phyloP scores from a whole-genome alignment of 2,797 vertebrate genomes.

The Phyllotis vaccarum region DNA sequence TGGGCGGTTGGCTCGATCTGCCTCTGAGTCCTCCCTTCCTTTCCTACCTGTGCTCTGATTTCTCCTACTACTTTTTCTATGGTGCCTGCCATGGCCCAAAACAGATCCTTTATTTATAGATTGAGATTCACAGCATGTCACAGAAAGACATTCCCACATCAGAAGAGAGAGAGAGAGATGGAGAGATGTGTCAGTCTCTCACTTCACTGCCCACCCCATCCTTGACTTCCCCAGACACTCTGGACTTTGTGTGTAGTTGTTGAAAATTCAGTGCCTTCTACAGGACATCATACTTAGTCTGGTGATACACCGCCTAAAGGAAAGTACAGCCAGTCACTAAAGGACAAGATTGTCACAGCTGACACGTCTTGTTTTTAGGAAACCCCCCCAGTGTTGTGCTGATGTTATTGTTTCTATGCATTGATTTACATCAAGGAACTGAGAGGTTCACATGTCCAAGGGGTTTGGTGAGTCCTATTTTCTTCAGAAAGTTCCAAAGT shows the following conservation, averaged over 20 bases:
- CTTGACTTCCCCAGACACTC: neutral
- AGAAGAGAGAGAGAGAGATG: neutral
- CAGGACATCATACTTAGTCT: neutral
- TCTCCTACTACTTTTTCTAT: too few relatives aligned
- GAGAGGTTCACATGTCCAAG: neutral
- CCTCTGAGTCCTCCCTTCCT: too few relatives aligned
- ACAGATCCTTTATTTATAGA: too few relatives aligned
- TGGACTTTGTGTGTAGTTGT: neutral
- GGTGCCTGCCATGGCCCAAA: too few relatives aligned
- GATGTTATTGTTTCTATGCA: neutral
- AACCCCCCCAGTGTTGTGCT: neutral
- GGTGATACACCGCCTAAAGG: neutral
- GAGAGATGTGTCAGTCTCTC: rapidly evolving
- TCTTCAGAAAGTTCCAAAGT: neutral
- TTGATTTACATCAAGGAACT: neutral
- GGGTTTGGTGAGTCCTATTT: conserved; percentile 1
- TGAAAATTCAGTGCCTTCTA: neutral
- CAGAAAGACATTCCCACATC: too few relatives aligned
- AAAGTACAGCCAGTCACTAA: neutral
- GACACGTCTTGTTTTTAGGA: neutral
- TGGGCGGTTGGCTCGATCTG: too few relatives aligned
- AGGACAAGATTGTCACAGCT: neutral
- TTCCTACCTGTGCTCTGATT: too few relatives aligned
- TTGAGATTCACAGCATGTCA: too few relatives aligned
- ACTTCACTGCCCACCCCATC: neutral